Percentiles rank a stretch among this genome's conserved stretches.
phyloP scores from a whole-genome alignment of 2,797 vertebrate species.

The Eulemur albifrons region DNA sequence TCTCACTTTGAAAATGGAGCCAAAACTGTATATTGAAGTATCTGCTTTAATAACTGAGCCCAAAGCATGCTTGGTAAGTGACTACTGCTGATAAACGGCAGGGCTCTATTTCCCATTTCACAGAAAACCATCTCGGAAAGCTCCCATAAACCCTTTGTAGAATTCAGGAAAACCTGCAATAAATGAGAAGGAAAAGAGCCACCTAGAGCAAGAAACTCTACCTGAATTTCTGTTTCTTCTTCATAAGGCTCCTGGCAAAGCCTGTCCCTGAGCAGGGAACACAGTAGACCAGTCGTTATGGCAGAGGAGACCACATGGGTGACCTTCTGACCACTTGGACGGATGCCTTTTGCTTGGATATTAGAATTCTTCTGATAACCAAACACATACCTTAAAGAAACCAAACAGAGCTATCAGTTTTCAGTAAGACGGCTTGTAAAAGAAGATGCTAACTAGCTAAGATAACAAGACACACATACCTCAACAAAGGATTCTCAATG shows the following conservation, averaged over 20 bases:
- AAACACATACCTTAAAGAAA: constrained; percentile 91
- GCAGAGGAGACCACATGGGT: constrained; percentile 91
- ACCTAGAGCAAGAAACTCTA: constrained; percentile 67
- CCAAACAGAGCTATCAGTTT: constrained; percentile 2
- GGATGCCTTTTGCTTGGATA: constrained; percentile 90
- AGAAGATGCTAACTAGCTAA: not conserved
- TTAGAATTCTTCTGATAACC: constrained; percentile 91
- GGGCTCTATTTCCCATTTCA: not conserved
- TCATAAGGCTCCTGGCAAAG: constrained; percentile 85
- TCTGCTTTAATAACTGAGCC: not conserved
- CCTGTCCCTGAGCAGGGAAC: constrained; percentile 88
- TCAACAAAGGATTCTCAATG: constrained; percentile 95
- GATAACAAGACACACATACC: constrained; percentile 82
- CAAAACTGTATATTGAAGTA: not conserved
- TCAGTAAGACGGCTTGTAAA: not conserved
- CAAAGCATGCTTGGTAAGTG: not conserved
- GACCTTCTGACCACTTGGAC: constrained; percentile 83
- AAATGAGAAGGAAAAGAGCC: not conserved
- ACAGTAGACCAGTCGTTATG: constrained; percentile 87
- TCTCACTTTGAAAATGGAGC: not conserved
- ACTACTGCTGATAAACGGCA: not conserved
- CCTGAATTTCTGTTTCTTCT: constrained; percentile 91
- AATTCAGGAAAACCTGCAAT: not conserved
- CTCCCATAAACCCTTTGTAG: not conserved
- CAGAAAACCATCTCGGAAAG: not conserved